Conservation (phyloP, 2,888 invertebrate genomes). For the Helleia helle region DNA sequence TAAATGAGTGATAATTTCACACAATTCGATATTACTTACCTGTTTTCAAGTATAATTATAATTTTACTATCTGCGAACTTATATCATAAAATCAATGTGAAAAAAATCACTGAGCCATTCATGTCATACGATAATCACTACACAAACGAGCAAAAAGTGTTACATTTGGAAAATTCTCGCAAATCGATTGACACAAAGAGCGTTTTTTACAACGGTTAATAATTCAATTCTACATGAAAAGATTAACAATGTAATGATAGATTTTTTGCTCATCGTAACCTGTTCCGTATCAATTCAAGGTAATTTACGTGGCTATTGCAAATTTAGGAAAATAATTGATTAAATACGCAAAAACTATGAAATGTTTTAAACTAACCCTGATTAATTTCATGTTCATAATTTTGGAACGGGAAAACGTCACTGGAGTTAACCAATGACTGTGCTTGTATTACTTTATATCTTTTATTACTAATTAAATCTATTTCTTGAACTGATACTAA, state of each 20-base stretch:
- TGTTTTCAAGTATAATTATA: too few species aligned
- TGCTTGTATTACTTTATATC: not conserved
- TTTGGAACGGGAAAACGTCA: too few species aligned
- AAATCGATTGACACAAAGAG: slow-evolving; percentile 14
- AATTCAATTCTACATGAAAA: slow-evolving; percentile 20
- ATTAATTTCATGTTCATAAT: too few species aligned
- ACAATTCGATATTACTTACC: too few species aligned
- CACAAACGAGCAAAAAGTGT: slow-evolving; percentile 8
- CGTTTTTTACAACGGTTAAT: slow-evolving; percentile 13
- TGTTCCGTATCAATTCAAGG: slow-evolving; percentile 21
- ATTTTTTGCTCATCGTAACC: slow-evolving; percentile 20
- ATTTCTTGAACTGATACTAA: not conserved
- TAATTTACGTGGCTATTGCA: slow-evolving; percentile 2
- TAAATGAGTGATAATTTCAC: too few species aligned
- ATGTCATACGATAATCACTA: not conserved
- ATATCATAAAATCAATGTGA: too few species aligned
- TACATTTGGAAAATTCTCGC: slow-evolving; percentile 11
- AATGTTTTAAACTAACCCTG: too few species aligned
- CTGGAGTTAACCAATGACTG: not conserved
- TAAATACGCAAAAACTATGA: too few species aligned
- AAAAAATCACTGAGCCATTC: too few species aligned
- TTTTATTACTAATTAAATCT: not conserved
- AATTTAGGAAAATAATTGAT: not conserved
- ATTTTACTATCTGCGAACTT: too few species aligned
- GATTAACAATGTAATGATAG: slow-evolving; percentile 17